Conservation (phyloP, 2,888 invertebrate species). For the Drosophila macrospina region DNA sequence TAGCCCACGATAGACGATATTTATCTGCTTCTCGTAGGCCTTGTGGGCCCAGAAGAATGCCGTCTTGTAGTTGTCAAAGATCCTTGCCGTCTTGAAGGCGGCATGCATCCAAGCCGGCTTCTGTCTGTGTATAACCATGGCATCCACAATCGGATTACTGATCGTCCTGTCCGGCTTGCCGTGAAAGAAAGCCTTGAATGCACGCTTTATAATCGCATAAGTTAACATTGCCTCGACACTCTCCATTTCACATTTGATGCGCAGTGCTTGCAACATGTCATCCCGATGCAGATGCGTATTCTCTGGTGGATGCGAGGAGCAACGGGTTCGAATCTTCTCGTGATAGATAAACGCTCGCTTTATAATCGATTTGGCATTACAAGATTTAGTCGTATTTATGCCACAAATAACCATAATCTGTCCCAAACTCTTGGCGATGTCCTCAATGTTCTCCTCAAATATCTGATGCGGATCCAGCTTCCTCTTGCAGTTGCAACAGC, state of each 20-base stretch:
- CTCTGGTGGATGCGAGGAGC: slow-evolving; percentile 35
- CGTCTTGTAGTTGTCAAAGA: slow-evolving; percentile 75
- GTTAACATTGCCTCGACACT: slow-evolving; percentile 79
- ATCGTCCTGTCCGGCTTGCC: slow-evolving; percentile 66
- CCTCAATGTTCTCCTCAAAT: slow-evolving; percentile 71
- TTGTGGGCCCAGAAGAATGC: slow-evolving; percentile 76
- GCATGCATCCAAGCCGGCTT: slow-evolving; percentile 81
- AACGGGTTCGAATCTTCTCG: slow-evolving; percentile 71
- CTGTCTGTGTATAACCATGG: slow-evolving; percentile 66
- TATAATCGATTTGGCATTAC: slow-evolving; percentile 72
- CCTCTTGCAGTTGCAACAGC: slow-evolving; percentile 62
- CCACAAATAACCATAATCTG: slow-evolving; percentile 81
- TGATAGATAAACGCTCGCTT: slow-evolving; percentile 80
- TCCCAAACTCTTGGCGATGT: slow-evolving; percentile 61
- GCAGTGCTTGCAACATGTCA: slow-evolving; percentile 77
- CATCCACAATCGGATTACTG: slow-evolving; percentile 75
- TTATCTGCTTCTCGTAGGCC: slow-evolving; percentile 71
- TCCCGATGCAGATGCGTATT: slow-evolving; percentile 72
- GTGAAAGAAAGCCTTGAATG: slow-evolving; percentile 83
- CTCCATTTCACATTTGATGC: slow-evolving; percentile 79
- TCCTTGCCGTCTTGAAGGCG: slow-evolving; percentile 74
- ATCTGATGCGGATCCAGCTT: slow-evolving; percentile 67
- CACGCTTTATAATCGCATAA: slow-evolving; percentile 80
- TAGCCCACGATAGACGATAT: slow-evolving; percentile 62
- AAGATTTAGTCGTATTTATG: slow-evolving; percentile 75